These are phyloP conservation scores for Palloptera scutellata DNA, from an alignment of 2,888 invertebrate species.

Conservation along the genomic window DNA sequence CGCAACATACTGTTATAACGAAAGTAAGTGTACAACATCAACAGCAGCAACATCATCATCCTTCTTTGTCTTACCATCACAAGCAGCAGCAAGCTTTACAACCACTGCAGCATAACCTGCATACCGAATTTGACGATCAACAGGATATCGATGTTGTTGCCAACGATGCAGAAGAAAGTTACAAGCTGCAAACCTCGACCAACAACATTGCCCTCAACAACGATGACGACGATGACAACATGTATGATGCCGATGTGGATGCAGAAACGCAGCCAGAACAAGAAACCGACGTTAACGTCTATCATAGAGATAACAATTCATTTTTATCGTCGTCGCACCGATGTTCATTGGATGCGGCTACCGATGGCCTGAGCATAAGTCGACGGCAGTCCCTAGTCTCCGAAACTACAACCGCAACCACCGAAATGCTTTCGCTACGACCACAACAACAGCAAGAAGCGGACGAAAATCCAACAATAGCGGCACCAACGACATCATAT, in stretches of 20 bases:
- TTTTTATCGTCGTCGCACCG: neutral
- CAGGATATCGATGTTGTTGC: conserved; percentile 78
- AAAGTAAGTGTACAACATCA: conserved; percentile 51
- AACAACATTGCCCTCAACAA: conserved; percentile 24
- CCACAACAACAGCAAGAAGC: neutral
- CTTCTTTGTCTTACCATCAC: conserved; percentile 35
- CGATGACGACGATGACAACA: conserved; percentile 32
- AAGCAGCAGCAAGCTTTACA: conserved; percentile 18
- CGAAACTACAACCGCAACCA: neutral
- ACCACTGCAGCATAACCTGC: conserved; percentile 9
- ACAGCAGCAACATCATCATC: conserved; percentile 45
- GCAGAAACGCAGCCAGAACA: conserved; percentile 16
- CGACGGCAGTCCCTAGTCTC: neutral
- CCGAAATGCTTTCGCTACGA: neutral
- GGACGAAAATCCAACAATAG: no score
- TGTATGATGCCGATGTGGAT: conserved; percentile 23
- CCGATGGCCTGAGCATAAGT: neutral
- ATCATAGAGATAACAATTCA: neutral
- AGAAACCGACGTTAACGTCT: neutral
- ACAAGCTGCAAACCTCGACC: conserved; percentile 6
- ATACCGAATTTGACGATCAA: conserved; percentile 18
- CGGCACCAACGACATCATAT: conserved; percentile 4
- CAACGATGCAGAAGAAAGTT: conserved; percentile 67
- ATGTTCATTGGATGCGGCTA: neutral
- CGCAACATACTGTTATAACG: conserved; percentile 45